phyloP scores from a whole-genome alignment of 2,113 vertebrate genomes.

The Cinclus cinclus region DNA sequence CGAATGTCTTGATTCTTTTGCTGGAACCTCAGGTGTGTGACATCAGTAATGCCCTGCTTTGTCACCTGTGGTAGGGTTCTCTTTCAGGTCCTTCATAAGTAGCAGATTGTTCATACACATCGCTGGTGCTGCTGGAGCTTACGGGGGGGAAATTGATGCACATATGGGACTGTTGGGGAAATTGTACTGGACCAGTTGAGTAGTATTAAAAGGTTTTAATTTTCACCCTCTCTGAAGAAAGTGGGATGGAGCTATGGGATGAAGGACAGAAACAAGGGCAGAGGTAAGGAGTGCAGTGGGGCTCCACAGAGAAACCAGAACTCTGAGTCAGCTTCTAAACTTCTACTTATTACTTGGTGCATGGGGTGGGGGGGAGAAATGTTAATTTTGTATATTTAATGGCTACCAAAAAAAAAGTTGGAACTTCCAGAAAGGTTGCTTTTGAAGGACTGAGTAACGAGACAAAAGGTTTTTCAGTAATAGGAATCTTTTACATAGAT shows the following conservation, averaged over 20 bases:
- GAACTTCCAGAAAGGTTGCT: background rate
- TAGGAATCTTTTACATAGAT: background rate
- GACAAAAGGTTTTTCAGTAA: background rate
- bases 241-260: background rate
- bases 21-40: background rate
- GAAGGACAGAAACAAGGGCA: background rate
- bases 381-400: background rate
- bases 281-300: background rate
- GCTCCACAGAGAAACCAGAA: background rate
- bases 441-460: background rate
- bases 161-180: background rate
- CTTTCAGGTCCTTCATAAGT: background rate
- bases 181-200: background rate
- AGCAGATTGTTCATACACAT: background rate
- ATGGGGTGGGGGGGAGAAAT: background rate
- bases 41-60: background rate
- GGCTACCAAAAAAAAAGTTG: background rate
- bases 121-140: background rate
- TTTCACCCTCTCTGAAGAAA: background rate
- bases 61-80: background rate
- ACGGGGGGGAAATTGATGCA: rapidly evolving
- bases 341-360: background rate
- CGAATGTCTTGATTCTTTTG: background rate
- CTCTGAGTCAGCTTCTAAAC: background rate
- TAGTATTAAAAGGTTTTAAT: background rate